phyloP scores from a whole-genome alignment of 2,113 vertebrate species.

The Melanocharis versteri region DNA sequence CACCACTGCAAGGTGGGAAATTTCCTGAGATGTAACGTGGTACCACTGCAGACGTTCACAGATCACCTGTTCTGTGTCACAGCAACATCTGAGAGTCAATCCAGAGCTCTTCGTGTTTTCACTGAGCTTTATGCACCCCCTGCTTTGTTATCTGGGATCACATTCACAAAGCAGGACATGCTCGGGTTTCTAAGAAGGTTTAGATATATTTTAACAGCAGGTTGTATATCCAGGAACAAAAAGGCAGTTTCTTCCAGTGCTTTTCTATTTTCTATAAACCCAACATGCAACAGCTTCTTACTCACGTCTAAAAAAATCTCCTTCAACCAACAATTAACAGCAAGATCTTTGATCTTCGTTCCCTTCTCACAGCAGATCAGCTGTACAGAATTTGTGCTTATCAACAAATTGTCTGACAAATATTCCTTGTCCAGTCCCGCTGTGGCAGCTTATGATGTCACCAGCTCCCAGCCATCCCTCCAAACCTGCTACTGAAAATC shows the following conservation, averaged over 20 bases:
- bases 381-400: neutral
- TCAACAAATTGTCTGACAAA: neutral
- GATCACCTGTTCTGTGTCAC: neutral
- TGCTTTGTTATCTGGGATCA: neutral
- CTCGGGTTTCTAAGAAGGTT: neutral
- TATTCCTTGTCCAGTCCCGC: neutral
- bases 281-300: neutral
- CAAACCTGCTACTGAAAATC: neutral
- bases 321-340: neutral
- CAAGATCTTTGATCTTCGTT: neutral
- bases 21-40: neutral
- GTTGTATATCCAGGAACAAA: neutral
- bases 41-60: neutral
- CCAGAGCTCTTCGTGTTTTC: neutral
- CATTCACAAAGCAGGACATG: neutral
- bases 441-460: neutral
- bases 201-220: neutral
- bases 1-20: neutral
- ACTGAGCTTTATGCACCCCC: neutral
- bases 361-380: neutral
- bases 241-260: neutral
- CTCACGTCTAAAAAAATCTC: neutral
- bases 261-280: neutral
- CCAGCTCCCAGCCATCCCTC: neutral
- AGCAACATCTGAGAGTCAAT: neutral